phyloP scores from a whole-genome alignment of 2,888 invertebrate species.

The Rambutsinella grinnellia region DNA sequence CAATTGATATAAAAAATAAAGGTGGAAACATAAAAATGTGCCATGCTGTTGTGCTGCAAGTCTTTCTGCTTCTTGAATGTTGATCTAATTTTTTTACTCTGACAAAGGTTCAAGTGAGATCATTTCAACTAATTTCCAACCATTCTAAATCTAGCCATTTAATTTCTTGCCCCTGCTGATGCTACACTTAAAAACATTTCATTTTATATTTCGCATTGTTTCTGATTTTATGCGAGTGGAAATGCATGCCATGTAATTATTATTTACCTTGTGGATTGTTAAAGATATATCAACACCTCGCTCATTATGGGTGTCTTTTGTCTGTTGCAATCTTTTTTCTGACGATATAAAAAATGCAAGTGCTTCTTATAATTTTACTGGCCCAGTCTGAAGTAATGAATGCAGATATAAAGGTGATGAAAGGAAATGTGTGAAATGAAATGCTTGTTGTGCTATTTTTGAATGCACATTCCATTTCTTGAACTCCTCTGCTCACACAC shows the following conservation, averaged over 20 bases:
- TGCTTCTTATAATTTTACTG: too few species aligned
- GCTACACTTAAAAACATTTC: background rate
- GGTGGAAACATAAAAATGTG: too few species aligned
- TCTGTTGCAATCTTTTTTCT: background rate
- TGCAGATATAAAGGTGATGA: too few species aligned
- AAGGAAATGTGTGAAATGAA: too few species aligned
- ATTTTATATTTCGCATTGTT: background rate
- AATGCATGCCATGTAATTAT: background rate
- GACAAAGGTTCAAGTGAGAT: background rate
- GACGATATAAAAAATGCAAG: too few species aligned
- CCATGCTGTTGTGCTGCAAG: too few species aligned
- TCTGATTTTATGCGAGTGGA: background rate
- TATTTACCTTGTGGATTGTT: too few species aligned
- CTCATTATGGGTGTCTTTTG: background rate
- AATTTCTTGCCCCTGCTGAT: background rate
- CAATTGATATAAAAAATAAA: too few species aligned
- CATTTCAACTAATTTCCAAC: background rate
- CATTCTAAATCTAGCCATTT: background rate
- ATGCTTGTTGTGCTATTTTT: too few species aligned
- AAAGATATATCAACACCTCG: too few species aligned
- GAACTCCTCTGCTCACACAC: background rate
- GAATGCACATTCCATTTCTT: background rate
- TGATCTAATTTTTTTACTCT: background rate
- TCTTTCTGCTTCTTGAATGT: background rate
- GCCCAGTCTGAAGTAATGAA: too few species aligned